Conservation (phyloP, 1,140 invertebrate genomes). For the Eulimnadia texana region DNA sequence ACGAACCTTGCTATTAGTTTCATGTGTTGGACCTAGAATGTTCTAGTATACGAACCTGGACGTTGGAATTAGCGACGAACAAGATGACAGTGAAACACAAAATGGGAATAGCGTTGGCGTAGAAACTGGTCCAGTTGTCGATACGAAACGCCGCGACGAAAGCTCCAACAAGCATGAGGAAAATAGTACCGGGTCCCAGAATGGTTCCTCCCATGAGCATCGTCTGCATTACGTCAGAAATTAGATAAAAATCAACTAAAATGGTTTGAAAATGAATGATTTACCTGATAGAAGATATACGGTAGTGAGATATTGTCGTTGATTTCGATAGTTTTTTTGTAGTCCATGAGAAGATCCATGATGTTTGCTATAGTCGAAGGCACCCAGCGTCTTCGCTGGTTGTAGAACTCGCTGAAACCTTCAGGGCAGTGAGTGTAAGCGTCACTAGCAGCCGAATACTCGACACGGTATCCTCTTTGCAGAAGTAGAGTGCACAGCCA, state of each 20-base stretch:
- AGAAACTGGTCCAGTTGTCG: slow-evolving; percentile 33
- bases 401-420: slow-evolving; percentile 46
- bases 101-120: slow-evolving; percentile 33
- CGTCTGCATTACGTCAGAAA: neutral
- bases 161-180: slow-evolving; percentile 46
- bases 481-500: slow-evolving; percentile 48
- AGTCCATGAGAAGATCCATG: slow-evolving; percentile 41
- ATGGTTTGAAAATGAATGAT: neutral
- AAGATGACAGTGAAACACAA: slow-evolving; percentile 35
- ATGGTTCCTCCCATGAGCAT: slow-evolving; percentile 39
- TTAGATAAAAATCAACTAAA: no score
- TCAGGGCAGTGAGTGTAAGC: slow-evolving; percentile 48
- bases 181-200: slow-evolving; percentile 45
- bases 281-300: slow-evolving; percentile 36
- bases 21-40: no score
- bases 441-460: slow-evolving; percentile 48
- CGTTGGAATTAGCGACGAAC: slow-evolving; percentile 30
- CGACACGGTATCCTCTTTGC: slow-evolving; percentile 46
- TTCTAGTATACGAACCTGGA: no score
- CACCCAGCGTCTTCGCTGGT: slow-evolving; percentile 46
- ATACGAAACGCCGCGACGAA: slow-evolving; percentile 39
- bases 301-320: slow-evolving; percentile 44
- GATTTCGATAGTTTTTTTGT: slow-evolving; percentile 34
- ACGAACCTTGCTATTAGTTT: no score
- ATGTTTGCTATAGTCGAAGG: slow-evolving; percentile 52